These are phyloP conservation scores for Shargacucullia verbasci DNA, from an alignment of 2,888 invertebrate genomes.

Conservation along the genomic window DNA sequence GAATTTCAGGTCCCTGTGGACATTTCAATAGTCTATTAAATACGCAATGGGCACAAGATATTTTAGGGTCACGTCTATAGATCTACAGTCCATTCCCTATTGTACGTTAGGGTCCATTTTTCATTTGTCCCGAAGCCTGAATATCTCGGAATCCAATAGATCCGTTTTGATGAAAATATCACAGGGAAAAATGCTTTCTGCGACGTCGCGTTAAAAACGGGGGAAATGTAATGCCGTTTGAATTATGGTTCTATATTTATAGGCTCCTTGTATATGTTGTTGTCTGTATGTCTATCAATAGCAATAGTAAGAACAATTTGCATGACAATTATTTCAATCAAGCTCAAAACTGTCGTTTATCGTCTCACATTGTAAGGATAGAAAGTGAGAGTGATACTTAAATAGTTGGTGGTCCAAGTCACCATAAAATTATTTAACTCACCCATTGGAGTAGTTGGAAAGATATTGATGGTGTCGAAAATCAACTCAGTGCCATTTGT, in stretches of 20 bases:
- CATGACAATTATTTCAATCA: too few relatives aligned
- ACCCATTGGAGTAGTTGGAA: too few relatives aligned
- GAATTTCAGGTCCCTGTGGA: conserved; percentile 8
- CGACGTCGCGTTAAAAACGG: conserved; percentile 1
- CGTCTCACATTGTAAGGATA: too few relatives aligned
- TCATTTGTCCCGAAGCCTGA: conserved; percentile 41
- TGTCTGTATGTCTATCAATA: too few relatives aligned
- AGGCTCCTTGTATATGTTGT: too few relatives aligned
- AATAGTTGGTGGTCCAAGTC: too few relatives aligned
- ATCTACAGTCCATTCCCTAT: conserved; percentile 35
- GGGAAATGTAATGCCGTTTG: conserved; percentile 11
- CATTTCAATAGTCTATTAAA: conserved; percentile 33
- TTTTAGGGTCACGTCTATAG: conserved; percentile 38
- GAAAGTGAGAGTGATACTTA: too few relatives aligned
- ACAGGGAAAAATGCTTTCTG: conserved; percentile 29
- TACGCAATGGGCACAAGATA: conserved; percentile 35
- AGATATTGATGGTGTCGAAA: too few relatives aligned
- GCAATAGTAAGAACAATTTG: too few relatives aligned
- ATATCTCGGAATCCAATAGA: conserved; percentile 42
- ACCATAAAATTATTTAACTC: too few relatives aligned
- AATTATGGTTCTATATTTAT: conserved; percentile 9
- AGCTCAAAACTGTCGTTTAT: too few relatives aligned
- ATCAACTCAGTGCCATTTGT: too few relatives aligned
- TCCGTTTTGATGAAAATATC: conserved; percentile 46
- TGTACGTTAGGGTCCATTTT: conserved; percentile 48